Conservation (phyloP, 2,888 invertebrate genomes). For the Colletes collaris region DNA sequence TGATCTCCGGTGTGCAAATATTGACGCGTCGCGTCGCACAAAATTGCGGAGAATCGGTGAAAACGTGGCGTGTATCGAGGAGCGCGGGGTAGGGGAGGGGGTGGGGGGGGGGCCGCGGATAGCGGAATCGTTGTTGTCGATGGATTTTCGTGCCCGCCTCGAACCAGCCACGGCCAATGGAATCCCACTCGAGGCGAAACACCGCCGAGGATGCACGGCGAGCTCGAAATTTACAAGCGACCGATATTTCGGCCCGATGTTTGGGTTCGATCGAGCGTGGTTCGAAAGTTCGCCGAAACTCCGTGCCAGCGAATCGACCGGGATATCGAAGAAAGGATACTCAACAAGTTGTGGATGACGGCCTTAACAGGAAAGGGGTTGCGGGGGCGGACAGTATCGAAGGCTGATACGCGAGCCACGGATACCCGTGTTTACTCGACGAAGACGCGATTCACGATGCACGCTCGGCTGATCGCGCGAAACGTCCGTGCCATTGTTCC, state of each 20-base stretch:
- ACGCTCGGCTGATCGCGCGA: background rate
- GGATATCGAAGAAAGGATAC: constrained; percentile 38
- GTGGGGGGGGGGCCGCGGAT: background rate
- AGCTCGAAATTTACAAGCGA: constrained; percentile 11
- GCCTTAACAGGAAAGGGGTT: no score
- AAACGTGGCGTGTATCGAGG: background rate
- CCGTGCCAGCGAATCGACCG: background rate
- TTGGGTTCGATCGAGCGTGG: constrained; percentile 15
- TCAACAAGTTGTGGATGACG: constrained; percentile 51
- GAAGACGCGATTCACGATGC: constrained; percentile 12
- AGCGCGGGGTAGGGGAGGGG: no score
- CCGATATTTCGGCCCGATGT: constrained; percentile 10
- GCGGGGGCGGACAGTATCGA: constrained; percentile 2
- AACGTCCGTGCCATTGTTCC: no score
- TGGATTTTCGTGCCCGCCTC: constrained; percentile 8
- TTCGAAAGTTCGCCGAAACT: constrained; percentile 3
- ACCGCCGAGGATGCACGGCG: background rate
- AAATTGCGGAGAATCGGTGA: constrained; percentile 18
- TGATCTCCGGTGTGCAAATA: constrained; percentile 31
- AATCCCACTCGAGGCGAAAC: constrained; percentile 17
- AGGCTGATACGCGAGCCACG: background rate
- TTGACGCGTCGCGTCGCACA: constrained; percentile 26
- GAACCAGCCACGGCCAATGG: background rate
- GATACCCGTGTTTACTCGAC: constrained; percentile 15
- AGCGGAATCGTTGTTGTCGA: background rate